Evolutionary conservation across 2,797 vertebrate species (phyloP).

Genomic region (Pempheris klunzingeri): DNA sequence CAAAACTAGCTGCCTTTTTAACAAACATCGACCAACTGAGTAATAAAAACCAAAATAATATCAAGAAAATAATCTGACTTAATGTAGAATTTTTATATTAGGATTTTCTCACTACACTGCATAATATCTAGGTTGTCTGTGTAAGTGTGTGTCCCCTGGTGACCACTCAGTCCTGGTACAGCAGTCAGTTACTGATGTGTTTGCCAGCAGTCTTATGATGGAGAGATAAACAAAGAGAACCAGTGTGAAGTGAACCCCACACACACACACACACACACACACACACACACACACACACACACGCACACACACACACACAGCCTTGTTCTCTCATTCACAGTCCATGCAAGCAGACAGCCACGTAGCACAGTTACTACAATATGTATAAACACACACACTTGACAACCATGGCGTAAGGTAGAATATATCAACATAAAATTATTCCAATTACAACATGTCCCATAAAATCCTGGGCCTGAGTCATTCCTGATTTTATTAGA

Average conservation of each 20-base stretch:
- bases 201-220: conserved; percentile 75
- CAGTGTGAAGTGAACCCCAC: conserved; percentile 61
- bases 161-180: conserved; percentile 64
- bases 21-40: background rate
- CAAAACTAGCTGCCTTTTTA: background rate
- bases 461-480: background rate
- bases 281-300: conserved; percentile 19
- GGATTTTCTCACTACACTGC: background rate
- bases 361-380: background rate
- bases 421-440: conserved; percentile 17
- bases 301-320: conserved; percentile 10
- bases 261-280: conserved; percentile 22
- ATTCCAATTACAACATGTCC: background rate
- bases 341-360: conserved; percentile 18
- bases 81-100: background rate
- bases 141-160: conserved; percentile 34
- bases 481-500: background rate
- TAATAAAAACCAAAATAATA: background rate
- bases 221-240: conserved; percentile 71
- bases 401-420: background rate
- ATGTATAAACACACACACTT: background rate
- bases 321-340: conserved; percentile 31
- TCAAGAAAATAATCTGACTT: background rate
- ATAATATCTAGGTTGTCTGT: conserved; percentile 3
- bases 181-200: conserved; percentile 52